Evolutionary conservation across 1,140 invertebrate genomes (phyloP), one percentile per base, ranked within the genome.

Genomic region (Drosophila seguyi): DNA sequence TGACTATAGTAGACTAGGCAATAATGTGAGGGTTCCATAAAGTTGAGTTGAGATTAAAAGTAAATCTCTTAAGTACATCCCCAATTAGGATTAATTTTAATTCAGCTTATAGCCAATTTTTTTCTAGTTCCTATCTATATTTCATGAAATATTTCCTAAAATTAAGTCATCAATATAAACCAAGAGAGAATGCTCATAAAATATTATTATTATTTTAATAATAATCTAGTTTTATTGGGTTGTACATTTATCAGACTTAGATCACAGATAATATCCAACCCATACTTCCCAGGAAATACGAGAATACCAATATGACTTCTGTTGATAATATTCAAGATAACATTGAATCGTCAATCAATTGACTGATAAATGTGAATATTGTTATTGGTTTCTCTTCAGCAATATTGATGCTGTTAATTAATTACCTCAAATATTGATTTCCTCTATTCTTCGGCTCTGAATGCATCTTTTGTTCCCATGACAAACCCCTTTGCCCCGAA

Each of bases 381-480:
- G 78, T 75, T 85, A 84, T 69, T 68, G 57, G 74, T 67, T 80
- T 59, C n/a, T 44, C 42, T 48, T 45, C 36, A 61, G 36, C 61
- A 63, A 56, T 79, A 60, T 78, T 81, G 55, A 81, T 90, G 88
- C 81, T 79, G 72, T 91, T 91, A 91, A 91, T 91, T 91, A 91
- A 91, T 91, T 91, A 91, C 78, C 79, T 84, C 81, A 91, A 91
- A 91, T 91, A 91, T 91, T 91, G 88, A 91, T 91, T 85, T 84
- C 72, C 68, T 53, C 78, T 75, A 81, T 91, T 91, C 69, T 91
- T 76, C 44, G 69, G 50, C 41, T 45, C 53, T 72, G 62, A 76
- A 81, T 79, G 69, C 76, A 58, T 75, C 77, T 66, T 91, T 91
- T 91, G 87, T 91, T 91, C 87, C 88, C 87, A 91, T 91, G 88